Evolutionary conservation across 2,113 vertebrate species (phyloP).

Genomic region (Pangasianodon hypophthalmus): DNA sequence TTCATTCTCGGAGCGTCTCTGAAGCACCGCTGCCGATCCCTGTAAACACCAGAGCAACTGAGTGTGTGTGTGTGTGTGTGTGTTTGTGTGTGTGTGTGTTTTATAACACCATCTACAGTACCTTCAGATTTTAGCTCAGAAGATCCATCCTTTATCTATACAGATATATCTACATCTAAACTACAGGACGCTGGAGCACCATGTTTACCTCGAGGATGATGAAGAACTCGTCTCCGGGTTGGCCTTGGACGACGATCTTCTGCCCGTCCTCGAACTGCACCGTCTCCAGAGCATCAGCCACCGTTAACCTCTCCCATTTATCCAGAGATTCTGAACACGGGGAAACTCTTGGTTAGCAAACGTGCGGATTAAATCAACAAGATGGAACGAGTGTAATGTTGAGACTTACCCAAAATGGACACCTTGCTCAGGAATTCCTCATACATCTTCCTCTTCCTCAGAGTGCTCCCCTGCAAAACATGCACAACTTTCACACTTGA

Average conservation of each 20-base stretch:
- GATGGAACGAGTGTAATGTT: not conserved
- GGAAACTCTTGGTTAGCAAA: not conserved
- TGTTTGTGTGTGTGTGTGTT: not conserved
- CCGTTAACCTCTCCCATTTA: slow-evolving; percentile 98
- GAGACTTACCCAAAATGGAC: slow-evolving; percentile 90
- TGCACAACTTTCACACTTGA: not conserved
- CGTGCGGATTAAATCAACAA: too few species aligned
- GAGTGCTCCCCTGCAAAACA: slow-evolving; percentile 87
- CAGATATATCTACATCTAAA: too few species aligned
- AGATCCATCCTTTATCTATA: not conserved
- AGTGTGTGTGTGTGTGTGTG: not conserved
- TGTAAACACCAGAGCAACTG: slow-evolving; percentile 57
- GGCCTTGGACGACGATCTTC: slow-evolving; percentile 98
- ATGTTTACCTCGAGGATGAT: slow-evolving; percentile 91
- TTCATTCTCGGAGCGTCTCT: slow-evolving; percentile 95
- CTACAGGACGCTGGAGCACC: not conserved
- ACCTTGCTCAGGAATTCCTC: slow-evolving; percentile 99
- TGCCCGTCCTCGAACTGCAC: slow-evolving; percentile 99
- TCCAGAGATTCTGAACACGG: slow-evolving; percentile 88
- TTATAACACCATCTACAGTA: too few species aligned
- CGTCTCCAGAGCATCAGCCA: slow-evolving; percentile 93
- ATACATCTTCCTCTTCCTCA: slow-evolving; percentile 99
- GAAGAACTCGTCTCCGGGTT: slow-evolving; percentile 98
- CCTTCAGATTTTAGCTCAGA: not conserved
- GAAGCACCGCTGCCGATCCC: slow-evolving; percentile 95